Percentiles rank a stretch among this genome's conserved stretches.
phyloP scores from a whole-genome alignment of 1,140 invertebrate species.

The Stegodyphus mimosarum region DNA sequence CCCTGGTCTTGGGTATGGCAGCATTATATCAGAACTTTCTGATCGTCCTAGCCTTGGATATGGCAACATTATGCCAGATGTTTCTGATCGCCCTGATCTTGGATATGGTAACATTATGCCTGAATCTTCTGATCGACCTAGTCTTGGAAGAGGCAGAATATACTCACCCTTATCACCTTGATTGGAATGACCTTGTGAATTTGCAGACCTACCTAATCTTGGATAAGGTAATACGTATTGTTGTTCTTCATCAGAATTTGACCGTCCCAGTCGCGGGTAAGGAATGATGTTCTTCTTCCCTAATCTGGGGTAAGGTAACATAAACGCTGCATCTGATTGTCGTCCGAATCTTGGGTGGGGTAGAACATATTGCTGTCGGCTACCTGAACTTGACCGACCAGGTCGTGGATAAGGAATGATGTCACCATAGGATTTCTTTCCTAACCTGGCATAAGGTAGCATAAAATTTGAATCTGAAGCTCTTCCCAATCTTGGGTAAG shows the following conservation, averaged over 20 bases:
- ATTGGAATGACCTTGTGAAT: no score
- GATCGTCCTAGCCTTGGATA: slow-evolving; percentile 5
- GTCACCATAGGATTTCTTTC: no score
- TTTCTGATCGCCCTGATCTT: slow-evolving; percentile 10
- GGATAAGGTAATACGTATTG: neutral
- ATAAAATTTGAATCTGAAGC: no score
- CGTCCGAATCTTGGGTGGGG: no score
- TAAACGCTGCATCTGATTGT: no score
- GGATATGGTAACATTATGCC: slow-evolving; percentile 6
- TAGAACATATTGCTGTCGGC: no score
- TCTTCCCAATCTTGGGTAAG: neutral
- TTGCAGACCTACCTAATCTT: neutral
- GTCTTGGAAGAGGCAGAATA: neutral
- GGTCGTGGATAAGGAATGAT: neutral
- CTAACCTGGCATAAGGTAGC: no score
- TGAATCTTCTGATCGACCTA: slow-evolving; percentile 1
- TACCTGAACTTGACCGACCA: neutral
- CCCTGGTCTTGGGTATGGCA: neutral
- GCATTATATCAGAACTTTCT: neutral
- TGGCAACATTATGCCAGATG: neutral
- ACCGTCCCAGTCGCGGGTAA: no score
- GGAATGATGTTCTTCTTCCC: no score
- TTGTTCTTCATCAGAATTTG: no score
- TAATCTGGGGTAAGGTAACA: no score
- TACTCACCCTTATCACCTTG: no score